Evolutionary conservation across 2,888 invertebrate genomes (phyloP), one percentile per base, ranked within the genome.

Genomic region (Dolichomitus sp.): DNA sequence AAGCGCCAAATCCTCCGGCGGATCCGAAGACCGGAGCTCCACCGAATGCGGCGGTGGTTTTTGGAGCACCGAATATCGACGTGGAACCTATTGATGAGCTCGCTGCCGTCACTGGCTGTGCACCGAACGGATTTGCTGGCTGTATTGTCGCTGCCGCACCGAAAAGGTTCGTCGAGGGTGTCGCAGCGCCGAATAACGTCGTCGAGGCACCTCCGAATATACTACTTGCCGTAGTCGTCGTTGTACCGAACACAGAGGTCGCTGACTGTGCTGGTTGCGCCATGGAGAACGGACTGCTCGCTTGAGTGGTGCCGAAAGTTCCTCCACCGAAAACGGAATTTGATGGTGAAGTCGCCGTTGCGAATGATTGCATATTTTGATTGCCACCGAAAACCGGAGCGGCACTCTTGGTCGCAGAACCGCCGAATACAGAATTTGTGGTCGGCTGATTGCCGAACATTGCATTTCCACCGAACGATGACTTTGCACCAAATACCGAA

Each of bases 1-100:
- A 11, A 0, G 76, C 80, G 0, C 85, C 84, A 27, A 92, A 92
- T n/a, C 77, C 84, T 12, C 87, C 65, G 7, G 85, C 59, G 11
- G 85, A 12, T 0, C 91, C 90, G 72, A 94, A 94, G 14, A 89
- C 88, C 11, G 89, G 90, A 14, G 88, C 88, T 40, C 88, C 88
- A 7, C 92, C 92, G 73, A 92, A 93, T 4, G 88, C 87, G 4
- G 89, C 70, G 4, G 85, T 79, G 0, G 86, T 86, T 50, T 88
- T 89, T 2, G 87, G 68, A 17, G 90, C 89, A 0, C 88, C 88
- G 40, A 92, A 92, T 19, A 91, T 87, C 19, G 89, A 85, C 14
- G 78, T 74, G 14, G 85, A 80, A 4, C 80, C 69, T 54, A 82
- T 82, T 4, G 65, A 65, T 42, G 79, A 79, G 17, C 37, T 80